Evolutionary conservation across 2,797 vertebrate species (phyloP), one percentile per base, ranked within the genome.

Genomic region (Darevskia mixta): DNA sequence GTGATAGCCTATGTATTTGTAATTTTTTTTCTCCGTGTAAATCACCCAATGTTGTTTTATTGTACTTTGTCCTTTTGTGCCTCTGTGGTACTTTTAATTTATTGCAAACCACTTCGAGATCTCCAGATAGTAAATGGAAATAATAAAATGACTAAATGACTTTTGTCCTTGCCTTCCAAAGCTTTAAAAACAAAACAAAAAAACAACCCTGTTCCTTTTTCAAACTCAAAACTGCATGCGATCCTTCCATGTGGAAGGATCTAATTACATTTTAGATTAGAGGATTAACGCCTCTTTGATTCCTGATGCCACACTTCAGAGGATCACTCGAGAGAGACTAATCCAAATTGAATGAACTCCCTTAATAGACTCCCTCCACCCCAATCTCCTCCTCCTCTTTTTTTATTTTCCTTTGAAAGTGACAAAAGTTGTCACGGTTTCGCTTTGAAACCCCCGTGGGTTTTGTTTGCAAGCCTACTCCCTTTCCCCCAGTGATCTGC

Each of bases 331-430:
- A 92, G 94, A 96, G 97, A 90, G 92, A 95, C 97, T 97, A 98
- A 98, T 97, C 97, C 97, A 88, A 92, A 96, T 97, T 97, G 98
- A 97, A 98, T 97, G 97, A 97, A 97, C 96, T 97, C 90, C 38
- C 91, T 96, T 96, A 96, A 96, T 95, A 77, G 96, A 96, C 97
- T 96, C 90, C 96, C 73, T 67, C 35, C 78, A 29, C 43, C 58
- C 27, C 4, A 0, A 18, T 69, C 43, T 3, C 20, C 71, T 10
- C 27, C 25, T 29, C 9, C 11, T 43, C 20, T 29, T 58, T 58
- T 23, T 35, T 41, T 1, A 17, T 55, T 90, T 92, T 58, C 71
- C 82, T 64, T 83, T 92, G 77, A 88, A 92, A 95, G 94, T 92
- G 94, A 92, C 94, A 94, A 9, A 25, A 92, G 94, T 96, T 94